These are phyloP conservation scores for Lateolabrax maculatus DNA, from an alignment of 2,797 vertebrate genomes.

Conservation along the genomic window DNA sequence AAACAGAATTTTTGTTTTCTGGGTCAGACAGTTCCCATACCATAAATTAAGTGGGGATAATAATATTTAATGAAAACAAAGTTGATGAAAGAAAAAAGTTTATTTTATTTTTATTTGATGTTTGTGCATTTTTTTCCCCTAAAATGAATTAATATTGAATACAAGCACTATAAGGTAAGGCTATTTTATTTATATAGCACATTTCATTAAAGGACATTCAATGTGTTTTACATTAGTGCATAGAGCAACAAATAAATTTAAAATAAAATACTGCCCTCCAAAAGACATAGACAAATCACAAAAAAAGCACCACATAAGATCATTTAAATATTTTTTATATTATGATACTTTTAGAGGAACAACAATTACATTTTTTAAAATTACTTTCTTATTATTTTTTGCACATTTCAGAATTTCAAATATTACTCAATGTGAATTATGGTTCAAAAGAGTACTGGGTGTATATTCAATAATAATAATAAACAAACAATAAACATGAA, in stretches of 20 bases:
- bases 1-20: constrained; percentile 9
- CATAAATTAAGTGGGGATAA: neutral
- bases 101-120: neutral
- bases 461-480: neutral
- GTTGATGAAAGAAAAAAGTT: neutral
- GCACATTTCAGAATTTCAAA: neutral
- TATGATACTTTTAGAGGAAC: too few species aligned
- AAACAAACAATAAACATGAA: neutral
- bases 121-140: neutral
- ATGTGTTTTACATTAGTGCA: neutral
- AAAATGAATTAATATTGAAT: neutral
- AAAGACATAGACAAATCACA: neutral
- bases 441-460: neutral
- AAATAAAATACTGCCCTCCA: neutral
- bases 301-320: neutral
- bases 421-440: neutral
- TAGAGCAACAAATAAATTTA: neutral
- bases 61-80: neutral
- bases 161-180: neutral
- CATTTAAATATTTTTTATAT: too few species aligned
- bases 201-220: neutral
- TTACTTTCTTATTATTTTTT: neutral
- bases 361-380: neutral
- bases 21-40: neutral
- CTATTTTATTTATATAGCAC: neutral